Base-by-base conservation (phyloP, 2,888 invertebrate species). In the Herminia tarsipennalis region DNA sequence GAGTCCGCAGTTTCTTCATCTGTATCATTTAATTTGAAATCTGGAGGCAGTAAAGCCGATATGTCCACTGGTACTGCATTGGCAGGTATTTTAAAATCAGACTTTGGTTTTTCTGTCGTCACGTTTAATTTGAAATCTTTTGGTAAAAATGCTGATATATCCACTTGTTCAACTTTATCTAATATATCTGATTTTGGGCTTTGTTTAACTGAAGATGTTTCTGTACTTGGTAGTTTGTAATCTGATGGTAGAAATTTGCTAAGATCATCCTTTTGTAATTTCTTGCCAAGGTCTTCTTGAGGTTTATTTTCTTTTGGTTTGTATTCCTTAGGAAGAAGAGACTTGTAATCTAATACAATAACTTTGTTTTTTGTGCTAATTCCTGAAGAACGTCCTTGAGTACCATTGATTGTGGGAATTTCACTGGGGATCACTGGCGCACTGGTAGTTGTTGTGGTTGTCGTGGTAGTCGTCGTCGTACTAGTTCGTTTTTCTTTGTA, bases 231-330 rank as follows among this genome's bases (percentile, higher is more conserved):
- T 5, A 86, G 71, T 61, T 94, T 95, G 65, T 93, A 96, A 2
- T 94, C 94, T 5, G 94, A 92, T n/a, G 95, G 95, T 51, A 95
- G 81, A 33, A 95, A 88, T 56, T 94, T 92, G 63, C 87, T 92
- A 0, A 94, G 66, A 58, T 94, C 93, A 57, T 93, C 93, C 28
- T 89, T 84, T 64, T 93, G 89, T 5, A 92, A 78, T 74, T 93
- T 87, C 62, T 84, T 81, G 30, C 88, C 73, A 14, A 88, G 34
- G 41, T 88, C 88, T 52, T 91, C 91, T 63, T 83, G 81, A 16
- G 72, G 56, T 39, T 81, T 82, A 24, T 75, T 83, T 50, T 86
- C 83, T 61, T 86, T 89, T 8, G 88, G 87, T 38, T 86, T 92
- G 56, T 92, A 93, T 66, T 93, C 93, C 63, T 92, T 92, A 9